Base-by-base conservation (phyloP, 1,140 invertebrate genomes). In the Odontomachus brunneus region DNA sequence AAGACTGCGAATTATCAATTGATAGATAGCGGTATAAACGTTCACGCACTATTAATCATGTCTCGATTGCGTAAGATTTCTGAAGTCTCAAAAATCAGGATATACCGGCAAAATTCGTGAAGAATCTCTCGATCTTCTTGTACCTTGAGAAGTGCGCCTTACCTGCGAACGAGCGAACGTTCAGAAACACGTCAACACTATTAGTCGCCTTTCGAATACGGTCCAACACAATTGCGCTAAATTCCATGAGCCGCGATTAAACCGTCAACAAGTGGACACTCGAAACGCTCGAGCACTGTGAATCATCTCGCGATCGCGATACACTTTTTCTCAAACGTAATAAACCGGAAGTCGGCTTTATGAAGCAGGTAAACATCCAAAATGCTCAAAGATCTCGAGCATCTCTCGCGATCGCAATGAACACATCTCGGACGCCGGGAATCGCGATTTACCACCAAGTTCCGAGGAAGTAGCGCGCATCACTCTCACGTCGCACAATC, bases 401-500 rank as follows among this genome's bases (percentile, higher is more conserved):
- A 3, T 0, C 15, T 38, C 15, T 38, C 2, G 7, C 1, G 14
- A 17, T 44, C 15, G 19, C 29, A 15, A 0, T 24, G 5, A 15
- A 60, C 22, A 38, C 3, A 24, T 59, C 38, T 44, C 15, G 22
- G 53, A 73, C 19, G 33, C 19, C 14, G 24, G 0, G 26, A 73
- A 12, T 11, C 15, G 33, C 55, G 22, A 60, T 60, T 74, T 60
- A 74, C 0, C 71, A 63, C 29, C 7, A 29, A 63, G 51, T 53
- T 24, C 15, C 57, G 26, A 4, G 1, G 17, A 66, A 33, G 11
- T 29, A 73, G 26, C 38, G 51, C 26, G 48, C 24, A 38, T 84
- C 81, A 87, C 86, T 87, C 38, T 84, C 49, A 65, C 71, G 29
- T 59, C 73, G 44, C 48, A 44, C 17, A 82, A 19, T 38, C 24